These are phyloP conservation scores for Crotalus viridis DNA, from an alignment of 2,113 vertebrate genomes.

Conservation along the genomic window DNA sequence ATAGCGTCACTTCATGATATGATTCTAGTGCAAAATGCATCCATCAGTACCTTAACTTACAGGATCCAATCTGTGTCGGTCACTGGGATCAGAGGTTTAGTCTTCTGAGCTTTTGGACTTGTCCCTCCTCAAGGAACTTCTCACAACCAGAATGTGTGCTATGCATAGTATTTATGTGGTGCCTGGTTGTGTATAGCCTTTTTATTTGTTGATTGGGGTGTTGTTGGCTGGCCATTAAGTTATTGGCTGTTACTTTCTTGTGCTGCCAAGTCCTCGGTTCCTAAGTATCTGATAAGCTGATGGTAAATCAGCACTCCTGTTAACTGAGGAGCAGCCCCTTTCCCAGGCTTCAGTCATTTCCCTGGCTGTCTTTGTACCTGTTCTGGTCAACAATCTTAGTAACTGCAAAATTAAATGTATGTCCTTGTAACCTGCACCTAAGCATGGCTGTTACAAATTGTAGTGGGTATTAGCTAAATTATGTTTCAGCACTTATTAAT, in stretches of 20 bases:
- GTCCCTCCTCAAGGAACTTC: background rate
- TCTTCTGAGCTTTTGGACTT: background rate
- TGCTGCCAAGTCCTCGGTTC: background rate
- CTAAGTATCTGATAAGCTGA: background rate
- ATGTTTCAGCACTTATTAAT: background rate
- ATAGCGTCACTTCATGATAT: background rate
- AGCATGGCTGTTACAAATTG: background rate
- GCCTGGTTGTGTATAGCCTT: background rate
- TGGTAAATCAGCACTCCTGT: background rate
- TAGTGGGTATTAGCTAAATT: background rate
- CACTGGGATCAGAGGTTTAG: background rate
- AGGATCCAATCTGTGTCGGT: background rate
- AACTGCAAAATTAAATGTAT: background rate
- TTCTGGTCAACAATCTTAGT: background rate
- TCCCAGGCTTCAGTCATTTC: background rate
- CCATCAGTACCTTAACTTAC: background rate
- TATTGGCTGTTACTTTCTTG: background rate
- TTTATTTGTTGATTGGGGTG: background rate
- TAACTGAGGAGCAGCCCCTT: background rate
- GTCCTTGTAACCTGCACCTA: background rate
- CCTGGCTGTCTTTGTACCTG: background rate
- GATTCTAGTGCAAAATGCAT: background rate
- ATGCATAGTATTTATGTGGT: background rate
- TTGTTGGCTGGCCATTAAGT: background rate
- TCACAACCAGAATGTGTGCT: background rate